phyloP scores from a whole-genome alignment of 2,888 invertebrate species.

The Idaea dimidiata region DNA sequence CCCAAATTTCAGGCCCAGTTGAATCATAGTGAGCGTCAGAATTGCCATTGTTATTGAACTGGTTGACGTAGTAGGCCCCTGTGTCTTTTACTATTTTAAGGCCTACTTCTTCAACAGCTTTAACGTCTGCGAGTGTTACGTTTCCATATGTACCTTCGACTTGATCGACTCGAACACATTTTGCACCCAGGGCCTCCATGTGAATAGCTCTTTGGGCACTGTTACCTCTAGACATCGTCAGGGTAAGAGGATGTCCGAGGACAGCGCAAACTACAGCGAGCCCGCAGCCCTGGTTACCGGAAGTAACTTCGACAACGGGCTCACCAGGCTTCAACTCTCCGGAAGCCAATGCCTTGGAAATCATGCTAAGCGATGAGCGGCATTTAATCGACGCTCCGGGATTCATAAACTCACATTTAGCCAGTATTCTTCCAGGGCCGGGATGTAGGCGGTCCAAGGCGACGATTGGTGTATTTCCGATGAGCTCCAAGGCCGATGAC shows the following conservation, averaged over 20 bases:
- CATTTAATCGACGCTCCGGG: slow-evolving; percentile 72
- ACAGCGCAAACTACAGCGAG: slow-evolving; percentile 72
- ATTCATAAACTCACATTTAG: slow-evolving; percentile 75
- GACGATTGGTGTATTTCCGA: slow-evolving; percentile 71
- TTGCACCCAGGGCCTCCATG: slow-evolving; percentile 73
- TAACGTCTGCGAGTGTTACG: slow-evolving; percentile 64
- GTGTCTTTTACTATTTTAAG: slow-evolving; percentile 52
- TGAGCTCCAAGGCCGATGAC: slow-evolving; percentile 66
- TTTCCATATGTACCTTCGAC: slow-evolving; percentile 71
- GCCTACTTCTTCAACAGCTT: slow-evolving; percentile 60
- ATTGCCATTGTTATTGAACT: slow-evolving; percentile 62
- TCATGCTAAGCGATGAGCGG: slow-evolving; percentile 67
- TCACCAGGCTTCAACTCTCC: slow-evolving; percentile 59
- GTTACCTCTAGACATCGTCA: slow-evolving; percentile 71
- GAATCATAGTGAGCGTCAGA: slow-evolving; percentile 60
- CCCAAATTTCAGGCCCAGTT: slow-evolving; percentile 75
- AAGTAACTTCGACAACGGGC: slow-evolving; percentile 66
- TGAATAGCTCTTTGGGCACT: slow-evolving; percentile 69
- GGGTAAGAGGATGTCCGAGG: slow-evolving; percentile 62
- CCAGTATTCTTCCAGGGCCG: slow-evolving; percentile 68
- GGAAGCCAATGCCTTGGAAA: slow-evolving; percentile 48
- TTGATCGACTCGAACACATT: slow-evolving; percentile 65
- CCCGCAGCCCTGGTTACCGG: slow-evolving; percentile 73
- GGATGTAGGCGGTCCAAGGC: slow-evolving; percentile 65
- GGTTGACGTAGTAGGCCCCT: slow-evolving; percentile 66